Evolutionary conservation across 2,888 invertebrate species (phyloP).

Genomic region (Blera fallax): DNA sequence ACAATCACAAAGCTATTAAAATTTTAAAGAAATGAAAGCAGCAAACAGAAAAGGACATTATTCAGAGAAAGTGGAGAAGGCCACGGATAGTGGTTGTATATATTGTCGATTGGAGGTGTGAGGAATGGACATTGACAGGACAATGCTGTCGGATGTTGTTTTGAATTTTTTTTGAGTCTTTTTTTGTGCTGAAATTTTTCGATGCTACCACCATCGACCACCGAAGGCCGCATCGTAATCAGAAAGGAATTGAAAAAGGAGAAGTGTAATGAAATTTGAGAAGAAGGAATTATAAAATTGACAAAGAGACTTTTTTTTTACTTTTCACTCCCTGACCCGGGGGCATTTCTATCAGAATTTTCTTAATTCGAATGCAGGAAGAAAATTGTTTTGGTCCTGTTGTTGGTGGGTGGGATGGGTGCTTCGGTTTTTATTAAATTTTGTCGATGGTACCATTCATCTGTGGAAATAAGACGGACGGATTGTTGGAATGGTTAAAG

Average conservation of each 20-base stretch:
- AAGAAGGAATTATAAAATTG: conserved; percentile 65
- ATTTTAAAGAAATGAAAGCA: conserved; percentile 22
- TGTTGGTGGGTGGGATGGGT: background rate
- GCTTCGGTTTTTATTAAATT: background rate
- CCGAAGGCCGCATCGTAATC: conserved; percentile 34
- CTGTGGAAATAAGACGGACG: background rate
- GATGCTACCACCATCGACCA: conserved; percentile 12
- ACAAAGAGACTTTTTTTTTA: conserved; percentile 38
- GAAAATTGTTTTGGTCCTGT: conserved; percentile 26
- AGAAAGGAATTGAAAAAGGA: conserved; percentile 40
- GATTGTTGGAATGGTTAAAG: conserved; percentile 15
- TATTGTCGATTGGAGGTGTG: background rate
- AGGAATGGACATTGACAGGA: conserved; percentile 42
- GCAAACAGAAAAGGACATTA: conserved; percentile 50
- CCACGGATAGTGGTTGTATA: background rate
- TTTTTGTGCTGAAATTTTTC: background rate
- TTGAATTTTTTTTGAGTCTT: background rate
- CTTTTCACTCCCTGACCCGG: conserved; percentile 13
- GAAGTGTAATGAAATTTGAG: conserved; percentile 68
- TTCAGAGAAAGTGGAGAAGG: conserved; percentile 34
- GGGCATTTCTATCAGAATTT: conserved; percentile 57
- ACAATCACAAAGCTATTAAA: conserved; percentile 67
- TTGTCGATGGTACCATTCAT: conserved; percentile 9
- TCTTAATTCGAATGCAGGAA: conserved; percentile 58
- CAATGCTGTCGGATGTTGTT: conserved; percentile 57